Percentiles rank a stretch among this genome's conserved stretches.
Evolutionary conservation across 2,888 invertebrate genomes (phyloP).

Genomic region (Aleiodes leptofemur): DNA sequence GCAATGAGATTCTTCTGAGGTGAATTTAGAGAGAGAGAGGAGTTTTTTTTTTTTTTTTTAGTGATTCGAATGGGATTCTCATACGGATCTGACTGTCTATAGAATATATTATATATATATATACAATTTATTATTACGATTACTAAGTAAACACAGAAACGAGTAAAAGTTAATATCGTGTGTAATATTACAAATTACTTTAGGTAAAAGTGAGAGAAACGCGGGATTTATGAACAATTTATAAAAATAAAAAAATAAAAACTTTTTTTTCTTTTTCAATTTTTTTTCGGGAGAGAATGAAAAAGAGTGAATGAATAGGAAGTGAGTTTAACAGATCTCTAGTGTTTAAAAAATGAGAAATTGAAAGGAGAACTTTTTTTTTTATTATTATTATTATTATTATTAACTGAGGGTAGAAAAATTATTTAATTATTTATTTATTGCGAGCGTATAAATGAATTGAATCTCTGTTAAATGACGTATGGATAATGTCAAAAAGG

Average conservation of each 20-base stretch:
- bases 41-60: slow-evolving; percentile 46
- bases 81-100: slow-evolving; percentile 63
- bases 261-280: not conserved
- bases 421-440: slow-evolving; percentile 75
- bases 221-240: slow-evolving; percentile 61
- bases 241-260: not conserved
- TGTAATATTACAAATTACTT: slow-evolving; percentile 73
- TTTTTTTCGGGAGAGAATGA: slow-evolving; percentile 27
- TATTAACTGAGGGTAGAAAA: slow-evolving; percentile 64
- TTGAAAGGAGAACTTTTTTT: slow-evolving; percentile 62
- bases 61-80: slow-evolving; percentile 20
- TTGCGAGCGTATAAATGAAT: slow-evolving; percentile 68
- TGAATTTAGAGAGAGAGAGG: not conserved
- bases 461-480: slow-evolving; percentile 69
- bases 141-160: slow-evolving; percentile 65
- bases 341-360: slow-evolving; percentile 63
- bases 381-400: slow-evolving; percentile 63
- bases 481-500: slow-evolving; percentile 62
- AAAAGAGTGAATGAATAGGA: slow-evolving; percentile 41
- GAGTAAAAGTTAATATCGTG: slow-evolving; percentile 72
- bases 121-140: slow-evolving; percentile 63
- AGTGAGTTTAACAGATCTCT: slow-evolving; percentile 63
- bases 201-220: slow-evolving; percentile 64
- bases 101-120: slow-evolving; percentile 60
- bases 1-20: slow-evolving; percentile 50